phyloP scores from a whole-genome alignment of 2,113 vertebrate genomes.

The Corythoichthys intestinalis region DNA sequence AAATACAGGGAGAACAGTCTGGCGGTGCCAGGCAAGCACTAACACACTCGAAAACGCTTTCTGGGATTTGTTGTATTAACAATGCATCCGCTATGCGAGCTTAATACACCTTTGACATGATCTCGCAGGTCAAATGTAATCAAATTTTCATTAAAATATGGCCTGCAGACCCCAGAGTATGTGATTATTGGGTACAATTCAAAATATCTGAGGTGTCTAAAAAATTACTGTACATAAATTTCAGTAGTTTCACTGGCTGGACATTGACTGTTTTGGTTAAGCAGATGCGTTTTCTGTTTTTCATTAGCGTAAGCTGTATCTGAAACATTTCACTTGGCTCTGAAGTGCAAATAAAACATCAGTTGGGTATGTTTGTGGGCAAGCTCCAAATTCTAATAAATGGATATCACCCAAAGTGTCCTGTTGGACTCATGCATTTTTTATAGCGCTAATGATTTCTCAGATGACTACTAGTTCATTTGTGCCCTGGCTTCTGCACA shows the following conservation, averaged over 20 bases:
- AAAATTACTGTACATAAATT: neutral
- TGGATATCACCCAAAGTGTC: constrained; percentile 4
- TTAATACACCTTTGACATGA: no score
- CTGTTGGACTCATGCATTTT: constrained; percentile 26
- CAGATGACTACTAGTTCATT: constrained; percentile 23
- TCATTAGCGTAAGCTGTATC: constrained; percentile 10
- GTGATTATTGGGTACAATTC: no score
- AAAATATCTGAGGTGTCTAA: neutral
- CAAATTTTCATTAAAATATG: no score
- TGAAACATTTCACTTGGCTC: constrained; percentile 22
- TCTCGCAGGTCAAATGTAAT: no score
- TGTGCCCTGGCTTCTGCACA: constrained; percentile 23
- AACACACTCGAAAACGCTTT: no score
- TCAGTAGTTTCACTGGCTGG: neutral
- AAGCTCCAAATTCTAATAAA: constrained; percentile 14
- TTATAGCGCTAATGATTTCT: constrained; percentile 36
- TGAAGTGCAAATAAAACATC: constrained; percentile 10
- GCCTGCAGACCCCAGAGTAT: no score
- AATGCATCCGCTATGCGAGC: no score
- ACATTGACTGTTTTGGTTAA: neutral
- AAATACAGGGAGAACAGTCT: no score
- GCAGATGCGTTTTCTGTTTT: constrained; percentile 11
- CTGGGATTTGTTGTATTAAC: no score
- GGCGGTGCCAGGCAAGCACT: no score
- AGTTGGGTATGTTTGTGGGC: constrained; percentile 16